Evolutionary conservation across 2,888 invertebrate genomes (phyloP).

Genomic region (Vannuccia rotundouncinata): DNA sequence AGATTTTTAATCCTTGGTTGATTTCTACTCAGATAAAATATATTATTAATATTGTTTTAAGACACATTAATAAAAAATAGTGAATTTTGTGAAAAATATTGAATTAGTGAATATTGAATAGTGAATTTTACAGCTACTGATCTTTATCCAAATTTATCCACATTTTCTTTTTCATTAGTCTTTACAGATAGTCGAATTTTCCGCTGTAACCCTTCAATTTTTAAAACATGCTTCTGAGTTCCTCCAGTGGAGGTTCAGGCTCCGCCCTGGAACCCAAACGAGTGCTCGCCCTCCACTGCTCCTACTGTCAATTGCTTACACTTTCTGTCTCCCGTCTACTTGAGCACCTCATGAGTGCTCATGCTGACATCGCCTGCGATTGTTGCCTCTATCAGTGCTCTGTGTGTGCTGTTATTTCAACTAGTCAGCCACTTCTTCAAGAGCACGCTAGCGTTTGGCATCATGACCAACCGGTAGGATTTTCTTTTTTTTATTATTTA

Average conservation of each 20-base stretch:
- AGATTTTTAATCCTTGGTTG: not conserved
- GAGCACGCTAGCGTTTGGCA: constrained; percentile 30
- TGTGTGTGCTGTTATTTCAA: not conserved
- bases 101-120: too few species aligned
- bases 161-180: too few species aligned
- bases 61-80: too few species aligned
- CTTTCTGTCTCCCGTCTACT: constrained; percentile 28
- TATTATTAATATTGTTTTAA: too few species aligned
- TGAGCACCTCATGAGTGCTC: constrained; percentile 14
- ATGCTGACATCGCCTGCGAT: constrained; percentile 12
- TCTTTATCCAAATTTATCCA: too few species aligned
- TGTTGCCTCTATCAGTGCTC: constrained; percentile 31
- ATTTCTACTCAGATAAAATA: not conserved
- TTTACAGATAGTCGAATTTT: too few species aligned
- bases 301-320: constrained; percentile 27
- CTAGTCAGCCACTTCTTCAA: constrained; percentile 18
- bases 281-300: constrained; percentile 30
- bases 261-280: constrained; percentile 23
- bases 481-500: too few species aligned
- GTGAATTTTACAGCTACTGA: too few species aligned
- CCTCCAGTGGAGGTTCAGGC: not conserved
- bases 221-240: not conserved
- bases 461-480: not conserved
- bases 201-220: too few species aligned
- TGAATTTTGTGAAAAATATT: too few species aligned